Conservation (phyloP, 1,140 invertebrate genomes). For the Hylaeus anthracinus region DNA sequence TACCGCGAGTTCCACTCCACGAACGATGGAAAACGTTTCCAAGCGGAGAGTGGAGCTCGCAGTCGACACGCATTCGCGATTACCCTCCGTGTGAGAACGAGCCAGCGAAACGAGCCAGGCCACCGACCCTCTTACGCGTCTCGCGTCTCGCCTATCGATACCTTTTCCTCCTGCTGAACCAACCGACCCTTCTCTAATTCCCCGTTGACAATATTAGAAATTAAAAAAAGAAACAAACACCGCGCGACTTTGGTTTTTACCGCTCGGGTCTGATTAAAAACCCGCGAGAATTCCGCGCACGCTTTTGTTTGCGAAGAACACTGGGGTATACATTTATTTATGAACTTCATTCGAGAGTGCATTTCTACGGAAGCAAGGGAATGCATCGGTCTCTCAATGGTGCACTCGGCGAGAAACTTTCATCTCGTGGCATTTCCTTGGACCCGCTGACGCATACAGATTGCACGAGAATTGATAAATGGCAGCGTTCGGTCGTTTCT, state of each 20-base stretch:
- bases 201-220: neutral
- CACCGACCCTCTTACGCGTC: neutral
- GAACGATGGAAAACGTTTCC: constrained; percentile 33
- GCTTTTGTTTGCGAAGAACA: neutral
- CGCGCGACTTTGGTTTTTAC: neutral
- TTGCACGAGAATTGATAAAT: too few relatives aligned
- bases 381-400: constrained; percentile 1
- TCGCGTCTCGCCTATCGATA: neutral
- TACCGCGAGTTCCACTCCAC: constrained; percentile 12
- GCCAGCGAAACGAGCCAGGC: neutral
- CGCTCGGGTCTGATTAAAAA: neutral
- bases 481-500: too few relatives aligned
- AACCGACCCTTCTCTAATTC: neutral
- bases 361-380: too few relatives aligned
- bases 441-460: too few relatives aligned
- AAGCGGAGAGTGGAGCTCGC: constrained; percentile 16
- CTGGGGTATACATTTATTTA: constrained; percentile 22
- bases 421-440: neutral
- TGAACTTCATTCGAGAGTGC: constrained; percentile 5
- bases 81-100: constrained; percentile 15
- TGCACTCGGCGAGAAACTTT: neutral
- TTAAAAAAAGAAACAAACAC: too few relatives aligned
- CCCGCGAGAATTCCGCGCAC: neutral
- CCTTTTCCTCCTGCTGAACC: neutral
- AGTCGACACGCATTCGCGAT: constrained; percentile 37